Percentiles rank a stretch among this genome's conserved stretches.
Conservation (phyloP, 2,113 vertebrate genomes). For the Macquaria australasica region DNA sequence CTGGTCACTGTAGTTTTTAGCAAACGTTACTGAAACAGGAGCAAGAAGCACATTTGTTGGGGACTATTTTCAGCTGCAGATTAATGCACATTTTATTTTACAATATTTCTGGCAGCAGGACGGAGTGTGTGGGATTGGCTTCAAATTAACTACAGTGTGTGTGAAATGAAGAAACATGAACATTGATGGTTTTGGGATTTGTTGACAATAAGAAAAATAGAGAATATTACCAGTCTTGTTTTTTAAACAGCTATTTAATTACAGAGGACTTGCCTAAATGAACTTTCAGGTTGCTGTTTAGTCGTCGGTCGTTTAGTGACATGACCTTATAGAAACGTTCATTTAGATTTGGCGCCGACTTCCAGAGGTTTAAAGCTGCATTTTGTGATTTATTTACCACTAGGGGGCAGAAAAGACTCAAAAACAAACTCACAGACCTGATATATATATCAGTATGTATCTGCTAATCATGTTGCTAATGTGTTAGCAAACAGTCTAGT, state of each 20-base stretch:
- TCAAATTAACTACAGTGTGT: not conserved
- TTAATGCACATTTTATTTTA: not conserved
- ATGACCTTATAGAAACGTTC: not conserved
- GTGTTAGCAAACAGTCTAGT: conserved; percentile 5
- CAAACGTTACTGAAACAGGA: not conserved
- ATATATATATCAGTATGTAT: no score
- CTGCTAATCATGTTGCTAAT: not conserved
- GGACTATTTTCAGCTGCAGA: not conserved
- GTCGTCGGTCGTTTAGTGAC: not conserved
- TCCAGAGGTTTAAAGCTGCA: not conserved
- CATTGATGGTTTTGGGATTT: not conserved
- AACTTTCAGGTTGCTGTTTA: not conserved
- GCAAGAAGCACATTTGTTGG: not conserved
- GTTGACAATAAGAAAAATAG: not conserved
- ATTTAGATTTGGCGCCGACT: not conserved
- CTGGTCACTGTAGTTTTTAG: not conserved
- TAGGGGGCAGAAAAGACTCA: conserved; percentile 17
- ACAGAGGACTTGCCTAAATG: not conserved
- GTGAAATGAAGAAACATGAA: not conserved
- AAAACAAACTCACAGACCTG: not conserved
- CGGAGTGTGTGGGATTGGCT: no score
- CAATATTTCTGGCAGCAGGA: not conserved
- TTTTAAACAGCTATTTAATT: not conserved
- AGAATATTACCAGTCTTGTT: not conserved
- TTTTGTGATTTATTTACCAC: conserved; percentile 21